Evolutionary conservation across 2,797 vertebrate genomes (phyloP), one percentile per base, ranked within the genome.

Genomic region (Microctenopoma stevenorrisi): DNA sequence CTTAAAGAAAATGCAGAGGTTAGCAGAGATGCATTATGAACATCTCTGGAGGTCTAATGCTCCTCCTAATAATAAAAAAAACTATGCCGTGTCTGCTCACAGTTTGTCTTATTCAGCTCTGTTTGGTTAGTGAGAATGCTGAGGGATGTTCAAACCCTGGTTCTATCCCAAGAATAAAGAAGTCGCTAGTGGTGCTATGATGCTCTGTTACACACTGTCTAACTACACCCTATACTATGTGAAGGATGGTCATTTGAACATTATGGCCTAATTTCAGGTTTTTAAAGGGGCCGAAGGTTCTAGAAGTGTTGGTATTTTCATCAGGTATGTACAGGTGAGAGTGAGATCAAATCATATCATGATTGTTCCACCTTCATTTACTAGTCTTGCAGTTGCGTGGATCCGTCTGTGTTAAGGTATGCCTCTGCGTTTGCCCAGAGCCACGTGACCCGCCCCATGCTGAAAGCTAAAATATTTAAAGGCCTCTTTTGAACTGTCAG

Each of bases 401-500:
- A 22, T 22, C 22, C 22, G 1, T 22, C 1, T 22, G 22, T 22
- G 22, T 22, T 22, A 22, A 22, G 22, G 22, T 22, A 22, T 22
- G 22, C 22, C 58, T 50, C 42, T 43, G 49, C 30, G 1, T 79
- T 86, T 73, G 79, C 9, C 54, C 65, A 2, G 15, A 72, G 55
- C 68, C 46, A 4, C n/a, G 4, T 42, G 8, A 51, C 62, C 77
- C 16, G 7, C 67, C 71, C 38, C 2, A 8, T 14, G 66, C 82
- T 72, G 33, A 10, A 30, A 82, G 79, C 81, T 89, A 74, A 86
- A 92, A 91, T 88, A 89, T 92, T 86, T 83, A 90, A 87, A 73
- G 70, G 74, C 60, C 83, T 85, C 78, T 81, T 92, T 92, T 90
- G 90, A 93, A 89, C 89, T 89, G 90, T 93, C 92, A 90, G 81